Conservation (phyloP, 2,797 vertebrate genomes). For the Myripristis murdjan region DNA sequence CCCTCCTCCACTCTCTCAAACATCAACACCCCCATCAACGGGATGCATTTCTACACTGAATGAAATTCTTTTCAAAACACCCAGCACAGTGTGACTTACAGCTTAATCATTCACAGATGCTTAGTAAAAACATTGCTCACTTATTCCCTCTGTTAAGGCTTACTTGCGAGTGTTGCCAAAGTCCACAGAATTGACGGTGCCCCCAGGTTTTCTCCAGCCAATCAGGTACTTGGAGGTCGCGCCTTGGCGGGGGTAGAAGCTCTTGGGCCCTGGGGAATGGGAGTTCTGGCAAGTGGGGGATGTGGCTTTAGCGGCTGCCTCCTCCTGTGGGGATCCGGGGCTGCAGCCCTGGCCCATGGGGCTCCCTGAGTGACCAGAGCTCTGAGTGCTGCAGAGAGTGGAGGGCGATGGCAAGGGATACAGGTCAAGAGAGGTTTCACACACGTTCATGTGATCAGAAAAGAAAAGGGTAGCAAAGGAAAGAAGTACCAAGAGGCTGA, state of each 20-base stretch:
- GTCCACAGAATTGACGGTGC: slow-evolving; percentile 97
- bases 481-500: slow-evolving; percentile 10
- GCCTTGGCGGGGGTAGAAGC: slow-evolving; percentile 97
- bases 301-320: slow-evolving; percentile 84
- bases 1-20: background rate
- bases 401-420: background rate
- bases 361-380: slow-evolving; percentile 92
- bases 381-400: slow-evolving; percentile 86
- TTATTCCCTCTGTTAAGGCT: slow-evolving; percentile 61
- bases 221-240: slow-evolving; percentile 98
- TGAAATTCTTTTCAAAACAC: slow-evolving; percentile 16
- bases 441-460: slow-evolving; percentile 7
- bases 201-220: slow-evolving; percentile 98
- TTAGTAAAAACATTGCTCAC: background rate
- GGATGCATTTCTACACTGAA: slow-evolving; percentile 22
- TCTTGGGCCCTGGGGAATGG: slow-evolving; percentile 91
- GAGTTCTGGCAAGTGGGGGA: slow-evolving; percentile 86
- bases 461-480: background rate
- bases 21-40: slow-evolving; percentile 34
- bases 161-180: slow-evolving; percentile 98
- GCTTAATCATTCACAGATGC: slow-evolving; percentile 30
- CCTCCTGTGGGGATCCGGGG: slow-evolving; percentile 90
- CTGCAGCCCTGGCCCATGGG: slow-evolving; percentile 90
- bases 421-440: background rate
- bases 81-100: background rate